Evolutionary conservation across 2,888 invertebrate species (phyloP).

Genomic region (Xestia xanthographa): DNA sequence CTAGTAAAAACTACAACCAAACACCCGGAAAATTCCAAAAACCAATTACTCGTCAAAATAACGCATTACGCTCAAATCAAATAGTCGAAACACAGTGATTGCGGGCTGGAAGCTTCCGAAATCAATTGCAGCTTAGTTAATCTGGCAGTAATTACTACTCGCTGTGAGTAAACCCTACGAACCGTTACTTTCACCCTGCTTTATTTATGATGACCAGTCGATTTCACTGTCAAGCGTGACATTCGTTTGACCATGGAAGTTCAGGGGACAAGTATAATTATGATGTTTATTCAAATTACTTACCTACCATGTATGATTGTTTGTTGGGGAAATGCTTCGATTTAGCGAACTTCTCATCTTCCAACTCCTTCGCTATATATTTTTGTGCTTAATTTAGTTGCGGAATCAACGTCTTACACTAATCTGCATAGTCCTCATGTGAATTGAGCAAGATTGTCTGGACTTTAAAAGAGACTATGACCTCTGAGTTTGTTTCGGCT

Average conservation of each 20-base stretch:
- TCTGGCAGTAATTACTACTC: conserved; percentile 73
- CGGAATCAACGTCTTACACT: too few relatives aligned
- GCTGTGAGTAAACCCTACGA: conserved; percentile 70
- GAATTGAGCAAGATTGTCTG: too few relatives aligned
- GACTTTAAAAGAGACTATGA: too few relatives aligned
- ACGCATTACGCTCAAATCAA: conserved; percentile 36
- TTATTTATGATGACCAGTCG: conserved; percentile 63
- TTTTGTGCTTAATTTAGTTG: too few relatives aligned
- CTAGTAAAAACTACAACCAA: background rate
- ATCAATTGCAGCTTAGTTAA: conserved; percentile 74
- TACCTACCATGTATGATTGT: too few relatives aligned
- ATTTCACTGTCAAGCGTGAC: conserved; percentile 40
- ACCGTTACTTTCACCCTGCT: conserved; percentile 52
- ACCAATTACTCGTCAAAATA: background rate
- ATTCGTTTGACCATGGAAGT: conserved; percentile 9
- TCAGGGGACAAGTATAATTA: conserved; percentile 2
- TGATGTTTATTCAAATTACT: too few relatives aligned
- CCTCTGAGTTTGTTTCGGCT: too few relatives aligned
- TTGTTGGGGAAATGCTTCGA: too few relatives aligned
- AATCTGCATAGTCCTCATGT: too few relatives aligned
- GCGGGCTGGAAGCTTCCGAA: conserved; percentile 47
- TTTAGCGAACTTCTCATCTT: too few relatives aligned
- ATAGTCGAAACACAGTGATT: conserved; percentile 40
- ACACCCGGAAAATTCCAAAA: background rate
- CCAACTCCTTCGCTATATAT: too few relatives aligned